A percentile compares a stretch with the other conserved stretches of the same genome.
Conservation (phyloP, 2,113 vertebrate genomes). For the Sorex fumeus region DNA sequence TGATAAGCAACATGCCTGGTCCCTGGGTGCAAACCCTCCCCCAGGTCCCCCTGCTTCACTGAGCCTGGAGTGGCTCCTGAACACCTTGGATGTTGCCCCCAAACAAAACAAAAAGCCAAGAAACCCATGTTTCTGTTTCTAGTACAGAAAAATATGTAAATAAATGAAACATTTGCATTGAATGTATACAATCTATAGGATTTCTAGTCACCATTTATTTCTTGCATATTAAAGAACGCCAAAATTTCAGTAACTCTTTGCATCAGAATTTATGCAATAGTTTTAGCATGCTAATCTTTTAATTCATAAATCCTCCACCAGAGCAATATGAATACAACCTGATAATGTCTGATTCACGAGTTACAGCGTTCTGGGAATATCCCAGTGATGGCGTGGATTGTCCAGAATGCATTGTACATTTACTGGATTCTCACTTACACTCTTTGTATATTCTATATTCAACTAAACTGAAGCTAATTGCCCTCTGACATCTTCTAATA, state of each 20-base stretch:
- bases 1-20: too few species aligned
- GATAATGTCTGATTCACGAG: background rate
- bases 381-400: background rate
- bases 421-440: too few species aligned
- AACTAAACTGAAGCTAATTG: background rate
- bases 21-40: too few species aligned
- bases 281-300: background rate
- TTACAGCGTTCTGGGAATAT: background rate
- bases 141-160: background rate
- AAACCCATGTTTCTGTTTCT: background rate
- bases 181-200: constrained; percentile 22
- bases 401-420: too few species aligned
- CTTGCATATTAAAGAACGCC: background rate
- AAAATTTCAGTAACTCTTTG: background rate
- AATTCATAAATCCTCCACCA: background rate
- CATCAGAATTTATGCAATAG: background rate
- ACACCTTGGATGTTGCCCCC: too few species aligned
- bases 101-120: background rate
- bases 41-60: too few species aligned
- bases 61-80: too few species aligned
- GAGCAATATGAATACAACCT: background rate
- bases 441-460: background rate
- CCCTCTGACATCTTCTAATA: background rate
- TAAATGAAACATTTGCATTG: background rate
- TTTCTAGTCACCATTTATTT: background rate